phyloP scores from a whole-genome alignment of 37 sponge, comb jelly and placozoan species.

The Hormiphora californensis region DNA sequence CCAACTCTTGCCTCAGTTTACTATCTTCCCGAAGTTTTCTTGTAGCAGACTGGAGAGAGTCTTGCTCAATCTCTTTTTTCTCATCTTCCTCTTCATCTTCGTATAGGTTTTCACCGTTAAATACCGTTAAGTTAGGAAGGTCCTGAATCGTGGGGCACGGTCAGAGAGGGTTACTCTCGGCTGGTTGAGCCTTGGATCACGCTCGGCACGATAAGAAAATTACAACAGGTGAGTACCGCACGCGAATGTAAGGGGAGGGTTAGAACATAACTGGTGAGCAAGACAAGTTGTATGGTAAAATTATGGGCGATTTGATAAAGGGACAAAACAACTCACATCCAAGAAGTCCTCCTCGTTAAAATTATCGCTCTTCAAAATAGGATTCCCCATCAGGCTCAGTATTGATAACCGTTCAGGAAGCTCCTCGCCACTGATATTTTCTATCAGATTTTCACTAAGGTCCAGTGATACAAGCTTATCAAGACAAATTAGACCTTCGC shows the following conservation, averaged over 20 bases:
- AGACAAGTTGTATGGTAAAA: too few species aligned
- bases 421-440: not conserved
- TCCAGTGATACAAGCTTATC: not conserved
- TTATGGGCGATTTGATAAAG: too few species aligned
- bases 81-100: not conserved
- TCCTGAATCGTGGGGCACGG: not conserved
- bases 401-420: not conserved
- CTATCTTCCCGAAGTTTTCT: not conserved
- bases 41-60: not conserved
- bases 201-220: too few species aligned
- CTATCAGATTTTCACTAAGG: slow-evolving; percentile 26
- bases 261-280: too few species aligned
- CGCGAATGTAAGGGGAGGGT: too few species aligned
- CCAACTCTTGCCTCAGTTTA: not conserved
- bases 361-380: not conserved
- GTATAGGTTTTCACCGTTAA: not conserved
- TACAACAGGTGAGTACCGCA: too few species aligned
- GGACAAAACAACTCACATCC: too few species aligned
- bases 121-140: not conserved
- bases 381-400: not conserved
- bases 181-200: too few species aligned
- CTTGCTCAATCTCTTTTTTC: not conserved
- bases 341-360: not conserved
- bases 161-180: too few species aligned
- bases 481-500: slow-evolving; percentile 8